Percentiles rank a stretch among this genome's conserved stretches.
These are phyloP conservation scores for Psittacula derbiana DNA, from an alignment of 2,797 vertebrate genomes.

Conservation along the genomic window DNA sequence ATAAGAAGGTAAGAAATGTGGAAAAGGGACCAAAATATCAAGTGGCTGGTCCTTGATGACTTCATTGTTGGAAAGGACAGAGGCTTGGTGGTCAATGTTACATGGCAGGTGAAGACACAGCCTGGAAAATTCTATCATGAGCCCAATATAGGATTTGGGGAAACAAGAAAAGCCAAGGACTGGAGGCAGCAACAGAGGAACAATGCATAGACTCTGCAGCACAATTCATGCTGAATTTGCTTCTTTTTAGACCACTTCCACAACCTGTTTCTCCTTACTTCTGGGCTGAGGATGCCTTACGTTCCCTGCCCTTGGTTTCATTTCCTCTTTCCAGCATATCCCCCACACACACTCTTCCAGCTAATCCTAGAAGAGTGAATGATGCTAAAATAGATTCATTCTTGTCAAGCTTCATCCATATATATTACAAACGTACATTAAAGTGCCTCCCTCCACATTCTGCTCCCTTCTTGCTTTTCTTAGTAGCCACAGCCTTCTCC, in stretches of 20 bases:
- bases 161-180: neutral
- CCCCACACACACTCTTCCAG: neutral
- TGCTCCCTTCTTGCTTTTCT: neutral
- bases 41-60: neutral
- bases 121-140: neutral
- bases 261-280: neutral
- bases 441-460: neutral
- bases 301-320: neutral
- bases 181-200: neutral
- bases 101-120: neutral
- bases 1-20: neutral
- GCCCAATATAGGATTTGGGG: neutral
- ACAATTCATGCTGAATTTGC: neutral
- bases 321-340: neutral
- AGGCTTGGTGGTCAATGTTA: neutral
- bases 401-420: neutral
- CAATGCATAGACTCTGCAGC: fast-evolving
- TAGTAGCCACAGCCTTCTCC: neutral
- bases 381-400: neutral
- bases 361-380: neutral
- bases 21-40: neutral
- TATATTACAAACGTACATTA: neutral
- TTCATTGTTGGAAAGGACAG: neutral
- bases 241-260: neutral
- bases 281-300: neutral